These are phyloP conservation scores for Drosophila leonis DNA, from an alignment of 2,888 invertebrate genomes.

Conservation along the genomic window DNA sequence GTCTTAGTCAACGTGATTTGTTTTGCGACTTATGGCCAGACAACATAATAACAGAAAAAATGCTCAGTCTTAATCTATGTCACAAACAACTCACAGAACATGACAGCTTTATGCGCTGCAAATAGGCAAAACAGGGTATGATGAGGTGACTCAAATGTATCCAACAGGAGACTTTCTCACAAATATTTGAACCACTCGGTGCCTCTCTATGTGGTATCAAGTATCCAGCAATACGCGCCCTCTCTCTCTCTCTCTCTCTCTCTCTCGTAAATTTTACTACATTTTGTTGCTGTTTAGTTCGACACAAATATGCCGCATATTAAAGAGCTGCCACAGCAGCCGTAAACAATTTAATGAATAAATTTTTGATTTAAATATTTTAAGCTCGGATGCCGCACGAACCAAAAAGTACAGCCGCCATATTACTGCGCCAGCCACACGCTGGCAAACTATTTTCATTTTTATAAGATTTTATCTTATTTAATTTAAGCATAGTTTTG, in stretches of 20 bases:
- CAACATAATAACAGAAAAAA: not conserved
- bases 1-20: slow-evolving; percentile 30
- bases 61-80: slow-evolving; percentile 20
- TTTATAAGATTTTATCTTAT: slow-evolving; percentile 77
- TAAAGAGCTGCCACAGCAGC: slow-evolving; percentile 30
- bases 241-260: not conserved
- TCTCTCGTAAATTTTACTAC: not conserved
- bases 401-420: not conserved
- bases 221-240: no score
- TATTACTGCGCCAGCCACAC: not conserved
- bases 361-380: slow-evolving; percentile 47
- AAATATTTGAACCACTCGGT: no score
- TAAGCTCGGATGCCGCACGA: not conserved
- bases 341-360: slow-evolving; percentile 44
- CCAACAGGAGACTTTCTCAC: not conserved
- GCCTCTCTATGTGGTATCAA: no score
- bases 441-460: slow-evolving; percentile 64
- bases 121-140: not conserved
- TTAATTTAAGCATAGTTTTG: slow-evolving; percentile 77
- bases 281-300: slow-evolving; percentile 4
- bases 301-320: slow-evolving; percentile 36
- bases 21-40: slow-evolving; percentile 22
- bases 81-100: slow-evolving; percentile 13
- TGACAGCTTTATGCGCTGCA: not conserved
- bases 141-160: not conserved